A percentile compares a stretch with the other conserved stretches of the same genome.
phyloP scores from a whole-genome alignment of 1,140 invertebrate genomes.

The Drosophila pandora region DNA sequence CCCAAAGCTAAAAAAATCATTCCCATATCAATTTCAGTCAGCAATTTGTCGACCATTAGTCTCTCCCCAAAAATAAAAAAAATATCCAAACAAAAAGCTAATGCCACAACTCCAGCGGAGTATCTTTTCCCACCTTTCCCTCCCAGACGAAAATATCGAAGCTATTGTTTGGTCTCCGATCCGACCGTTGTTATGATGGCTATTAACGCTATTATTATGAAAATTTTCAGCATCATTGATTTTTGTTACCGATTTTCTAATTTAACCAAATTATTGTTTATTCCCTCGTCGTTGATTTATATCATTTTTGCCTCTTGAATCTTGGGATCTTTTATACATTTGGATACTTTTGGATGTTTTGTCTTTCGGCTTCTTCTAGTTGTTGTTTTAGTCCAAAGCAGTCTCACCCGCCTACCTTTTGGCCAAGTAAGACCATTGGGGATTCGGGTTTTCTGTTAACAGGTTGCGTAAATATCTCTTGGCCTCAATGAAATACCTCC shows the following conservation, averaged over 20 bases:
- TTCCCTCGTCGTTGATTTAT: conserved; percentile 56
- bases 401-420: background rate
- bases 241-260: conserved; percentile 81
- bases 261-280: conserved; percentile 78
- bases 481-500: conserved; percentile 70
- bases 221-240: conserved; percentile 82
- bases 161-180: conserved; percentile 48
- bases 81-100: conserved; percentile 2
- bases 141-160: conserved; percentile 27
- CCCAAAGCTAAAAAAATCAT: conserved; percentile 17
- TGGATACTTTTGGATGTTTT: conserved; percentile 26
- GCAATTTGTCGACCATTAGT: conserved; percentile 73
- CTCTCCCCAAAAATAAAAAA: conserved; percentile 8
- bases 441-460: conserved; percentile 63
- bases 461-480: conserved; percentile 71
- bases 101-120: conserved; percentile 13
- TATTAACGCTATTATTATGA: conserved; percentile 80
- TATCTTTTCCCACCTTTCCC: conserved; percentile 50
- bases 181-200: conserved; percentile 67
- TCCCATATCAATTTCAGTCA: conserved; percentile 64
- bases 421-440: conserved; percentile 11
- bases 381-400: conserved; percentile 1
- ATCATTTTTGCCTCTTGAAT: conserved; percentile 31
- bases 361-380: conserved; percentile 30
- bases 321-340: conserved; percentile 21